Conservation (phyloP, 2,888 invertebrate species). For the Heliconius aoede region DNA sequence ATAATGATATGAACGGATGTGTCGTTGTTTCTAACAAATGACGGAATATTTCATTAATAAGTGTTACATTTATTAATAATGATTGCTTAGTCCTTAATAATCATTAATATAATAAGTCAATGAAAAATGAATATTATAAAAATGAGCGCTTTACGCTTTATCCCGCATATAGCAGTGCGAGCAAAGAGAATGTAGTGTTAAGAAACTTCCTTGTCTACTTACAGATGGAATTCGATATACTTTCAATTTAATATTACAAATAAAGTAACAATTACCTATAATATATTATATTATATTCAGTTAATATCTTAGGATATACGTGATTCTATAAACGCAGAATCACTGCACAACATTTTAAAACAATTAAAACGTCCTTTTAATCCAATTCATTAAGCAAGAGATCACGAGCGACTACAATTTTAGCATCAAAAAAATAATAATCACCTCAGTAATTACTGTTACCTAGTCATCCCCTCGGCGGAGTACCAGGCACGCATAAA, state of each 20-base stretch:
- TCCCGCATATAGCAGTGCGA: background rate
- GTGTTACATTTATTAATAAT: background rate
- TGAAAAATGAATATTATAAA: background rate
- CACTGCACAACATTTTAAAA: background rate
- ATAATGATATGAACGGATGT: background rate
- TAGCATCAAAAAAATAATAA: constrained; percentile 12
- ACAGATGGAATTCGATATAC: background rate
- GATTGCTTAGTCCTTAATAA: background rate
- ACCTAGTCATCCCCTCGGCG: constrained; percentile 32
- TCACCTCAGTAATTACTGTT: constrained; percentile 14
- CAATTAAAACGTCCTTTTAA: constrained; percentile 14
- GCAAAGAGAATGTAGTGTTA: background rate
- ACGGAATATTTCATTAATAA: background rate
- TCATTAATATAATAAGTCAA: background rate
- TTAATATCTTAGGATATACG: background rate
- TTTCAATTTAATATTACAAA: no score
- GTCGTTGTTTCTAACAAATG: background rate
- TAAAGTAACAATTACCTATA: no score
- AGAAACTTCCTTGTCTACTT: background rate
- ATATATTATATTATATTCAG: no score
- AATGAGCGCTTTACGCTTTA: background rate
- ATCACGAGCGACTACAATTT: constrained; percentile 7
- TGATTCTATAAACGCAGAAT: background rate
- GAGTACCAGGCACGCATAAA: constrained; percentile 53
- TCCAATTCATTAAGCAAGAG: constrained; percentile 5